Evolutionary conservation across 2,888 invertebrate genomes (phyloP).

Genomic region (Erebia epiphron): DNA sequence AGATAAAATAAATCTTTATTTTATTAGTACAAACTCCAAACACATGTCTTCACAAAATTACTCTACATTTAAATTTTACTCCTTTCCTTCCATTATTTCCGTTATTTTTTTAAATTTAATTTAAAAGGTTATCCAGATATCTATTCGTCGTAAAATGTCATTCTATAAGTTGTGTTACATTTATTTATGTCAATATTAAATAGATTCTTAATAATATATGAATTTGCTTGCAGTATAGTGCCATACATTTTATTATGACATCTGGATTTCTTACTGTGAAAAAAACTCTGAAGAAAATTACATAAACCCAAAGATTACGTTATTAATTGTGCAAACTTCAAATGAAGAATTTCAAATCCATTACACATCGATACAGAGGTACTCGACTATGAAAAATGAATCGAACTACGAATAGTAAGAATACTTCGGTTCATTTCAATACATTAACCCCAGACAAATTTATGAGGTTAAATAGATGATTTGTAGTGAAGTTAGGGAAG

Average conservation of each 20-base stretch:
- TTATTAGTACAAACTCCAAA: conserved; percentile 17
- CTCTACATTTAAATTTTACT: conserved; percentile 18
- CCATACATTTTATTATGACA: conserved; percentile 10
- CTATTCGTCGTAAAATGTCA: not conserved
- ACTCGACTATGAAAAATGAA: conserved; percentile 20
- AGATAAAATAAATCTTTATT: not conserved
- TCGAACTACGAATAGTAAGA: not conserved
- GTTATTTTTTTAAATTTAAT: conserved; percentile 10
- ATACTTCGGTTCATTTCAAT: conserved; percentile 2
- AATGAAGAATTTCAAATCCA: conserved; percentile 29
- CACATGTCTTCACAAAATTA: conserved; percentile 11
- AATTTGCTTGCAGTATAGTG: conserved; percentile 19
- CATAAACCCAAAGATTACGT: conserved; percentile 4
- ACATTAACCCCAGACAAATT: not conserved
- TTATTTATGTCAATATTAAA: conserved; percentile 9
- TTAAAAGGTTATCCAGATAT: conserved; percentile 1
- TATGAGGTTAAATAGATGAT: not conserved
- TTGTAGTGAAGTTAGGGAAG: not conserved
- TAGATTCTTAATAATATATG: conserved; percentile 20
- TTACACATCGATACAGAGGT: conserved; percentile 17
- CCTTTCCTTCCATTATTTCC: conserved; percentile 9
- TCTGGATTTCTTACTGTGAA: conserved; percentile 5
- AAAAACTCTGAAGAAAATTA: conserved; percentile 27
- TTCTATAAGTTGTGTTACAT: conserved; percentile 11
- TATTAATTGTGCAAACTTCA: conserved; percentile 23